These are phyloP conservation scores for Drosophila stalkeri DNA, from an alignment of 2,888 invertebrate species.

Conservation along the genomic window DNA sequence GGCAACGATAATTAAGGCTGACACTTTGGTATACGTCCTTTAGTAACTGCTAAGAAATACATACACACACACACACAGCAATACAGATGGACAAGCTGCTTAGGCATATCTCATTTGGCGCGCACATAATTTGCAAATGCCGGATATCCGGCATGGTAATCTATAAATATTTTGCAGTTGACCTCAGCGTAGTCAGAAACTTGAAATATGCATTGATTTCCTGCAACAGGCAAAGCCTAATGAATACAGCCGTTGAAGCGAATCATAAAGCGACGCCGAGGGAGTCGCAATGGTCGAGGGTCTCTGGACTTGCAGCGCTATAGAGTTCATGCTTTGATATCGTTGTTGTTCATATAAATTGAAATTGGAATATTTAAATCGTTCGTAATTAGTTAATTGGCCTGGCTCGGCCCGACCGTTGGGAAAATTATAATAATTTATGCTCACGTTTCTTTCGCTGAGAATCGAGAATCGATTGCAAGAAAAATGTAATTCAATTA, in stretches of 20 bases:
- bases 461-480: background rate
- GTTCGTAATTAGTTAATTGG: slow-evolving; percentile 50
- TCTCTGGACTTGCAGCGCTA: too few relatives aligned
- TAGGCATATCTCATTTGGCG: slow-evolving; percentile 45
- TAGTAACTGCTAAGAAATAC: background rate
- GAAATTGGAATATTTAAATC: slow-evolving; percentile 25
- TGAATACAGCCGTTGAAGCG: slow-evolving; percentile 16
- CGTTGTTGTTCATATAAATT: background rate
- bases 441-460: background rate
- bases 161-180: slow-evolving; percentile 48
- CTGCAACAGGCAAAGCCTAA: slow-evolving; percentile 30
- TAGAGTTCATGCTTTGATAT: background rate
- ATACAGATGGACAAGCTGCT: background rate
- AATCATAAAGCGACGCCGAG: background rate
- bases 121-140: slow-evolving; percentile 49
- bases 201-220: slow-evolving; percentile 51
- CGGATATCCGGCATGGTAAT: slow-evolving; percentile 59
- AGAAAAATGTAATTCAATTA: slow-evolving; percentile 11
- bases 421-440: slow-evolving; percentile 1
- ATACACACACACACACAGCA: slow-evolving; percentile 3
- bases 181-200: background rate
- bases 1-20: slow-evolving; percentile 32
- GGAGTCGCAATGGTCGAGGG: too few relatives aligned
- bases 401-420: background rate
- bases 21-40: too few relatives aligned